Conservation (phyloP, 92 coral and sea anemone species). For the Epizoanthus scotinus region DNA sequence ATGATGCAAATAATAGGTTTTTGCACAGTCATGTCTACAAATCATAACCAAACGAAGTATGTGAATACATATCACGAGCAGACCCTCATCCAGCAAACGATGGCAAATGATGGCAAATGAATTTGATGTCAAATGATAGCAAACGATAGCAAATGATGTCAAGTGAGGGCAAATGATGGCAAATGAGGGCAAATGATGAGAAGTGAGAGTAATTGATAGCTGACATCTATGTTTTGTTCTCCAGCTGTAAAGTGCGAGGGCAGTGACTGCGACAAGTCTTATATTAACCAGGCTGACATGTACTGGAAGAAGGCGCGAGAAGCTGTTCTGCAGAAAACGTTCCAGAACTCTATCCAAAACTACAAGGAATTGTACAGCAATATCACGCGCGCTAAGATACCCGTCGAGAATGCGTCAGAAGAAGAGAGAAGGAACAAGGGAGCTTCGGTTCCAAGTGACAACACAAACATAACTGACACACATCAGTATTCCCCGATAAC, state of each 20-base stretch:
- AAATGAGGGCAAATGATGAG: too few relatives aligned
- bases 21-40: too few relatives aligned
- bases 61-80: too few relatives aligned
- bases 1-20: too few relatives aligned
- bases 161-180: too few relatives aligned
- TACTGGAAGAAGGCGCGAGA: constrained; percentile 39
- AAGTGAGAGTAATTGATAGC: too few relatives aligned
- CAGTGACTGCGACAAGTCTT: not conserved
- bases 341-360: not conserved
- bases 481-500: not conserved
- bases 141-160: too few relatives aligned
- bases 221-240: not conserved
- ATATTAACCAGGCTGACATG: not conserved
- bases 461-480: too few relatives aligned
- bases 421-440: not conserved
- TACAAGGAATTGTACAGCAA: not conserved
- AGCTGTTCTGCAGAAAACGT: constrained; percentile 5
- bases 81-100: too few relatives aligned
- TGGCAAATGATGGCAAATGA: too few relatives aligned
- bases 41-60: too few relatives aligned
- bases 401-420: constrained; percentile 25
- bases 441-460: not conserved
- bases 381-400: constrained; percentile 14
- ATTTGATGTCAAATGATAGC: too few relatives aligned
- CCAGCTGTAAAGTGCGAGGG: not conserved